Base-by-base conservation (phyloP, 2,113 vertebrate genomes). In the Setophaga coronata region DNA sequence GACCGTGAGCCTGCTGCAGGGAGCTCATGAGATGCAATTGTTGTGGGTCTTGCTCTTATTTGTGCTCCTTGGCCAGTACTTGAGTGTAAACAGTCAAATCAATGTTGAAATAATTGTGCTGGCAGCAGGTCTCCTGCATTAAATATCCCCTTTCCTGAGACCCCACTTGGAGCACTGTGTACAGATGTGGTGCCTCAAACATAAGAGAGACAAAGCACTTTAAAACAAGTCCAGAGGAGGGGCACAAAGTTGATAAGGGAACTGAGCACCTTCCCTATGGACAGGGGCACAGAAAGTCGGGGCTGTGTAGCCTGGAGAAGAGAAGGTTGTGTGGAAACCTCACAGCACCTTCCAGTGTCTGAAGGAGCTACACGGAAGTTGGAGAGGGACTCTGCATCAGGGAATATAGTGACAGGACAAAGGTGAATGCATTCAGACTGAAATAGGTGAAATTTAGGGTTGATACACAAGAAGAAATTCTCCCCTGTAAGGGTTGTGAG, bases 1-100 rank as follows among this genome's bases (percentile, higher is more conserved):
- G 40, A 36, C 24, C 5, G 1, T 8, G 14, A 64, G 12, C 10
- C 25, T 42, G 33, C 23, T 76, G 10, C n/a, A 61, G n/a, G 26
- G 5, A 76, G 12, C 28, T 57, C 3, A 0, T 4, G 20, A 43
- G 18, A 16, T 15, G 0, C 1, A 1, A 8, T 9, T 11, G 6
- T 9, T 53, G 38, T 24, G 45, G 48, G 13, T 38, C 17, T 67
- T 81, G 15, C 29, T 81, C 36, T 53, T 43, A 25, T 7, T 19
- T 89, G 16, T 6, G 6, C 9, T 54, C 15, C 53, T 85, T 43
- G 25, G 9, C 33, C 24, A 14, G 1, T 47, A 33, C 19, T 53
- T 17, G 9, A 60, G 20, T 18, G 36, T 51, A 23, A 65, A 24
- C 34, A 80, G 45, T 20, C 31, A 57, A n/a, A 33, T 3, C 2